These are phyloP conservation scores for Gephyroberyx darwinii DNA, from an alignment of 2,797 vertebrate species.

Conservation along the genomic window DNA sequence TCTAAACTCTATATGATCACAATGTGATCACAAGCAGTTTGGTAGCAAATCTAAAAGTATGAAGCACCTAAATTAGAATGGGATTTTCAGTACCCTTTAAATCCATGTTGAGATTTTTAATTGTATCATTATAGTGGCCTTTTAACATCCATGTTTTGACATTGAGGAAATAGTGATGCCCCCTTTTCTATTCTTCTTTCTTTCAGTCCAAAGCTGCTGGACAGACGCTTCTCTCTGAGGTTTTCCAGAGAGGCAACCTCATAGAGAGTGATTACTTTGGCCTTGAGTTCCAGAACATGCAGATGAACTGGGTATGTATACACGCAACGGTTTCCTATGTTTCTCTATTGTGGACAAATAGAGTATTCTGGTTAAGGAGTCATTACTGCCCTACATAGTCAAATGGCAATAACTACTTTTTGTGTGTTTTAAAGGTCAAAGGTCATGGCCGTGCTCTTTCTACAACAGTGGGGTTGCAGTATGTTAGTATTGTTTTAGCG, in stretches of 20 bases:
- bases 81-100: neutral
- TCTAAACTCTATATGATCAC: neutral
- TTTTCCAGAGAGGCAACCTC: constrained; percentile 91
- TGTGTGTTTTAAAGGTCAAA: constrained; percentile 26
- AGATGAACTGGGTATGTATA: constrained; percentile 90
- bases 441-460: constrained; percentile 5
- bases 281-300: constrained; percentile 93
- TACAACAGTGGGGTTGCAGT: neutral
- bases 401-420: neutral
- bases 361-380: neutral
- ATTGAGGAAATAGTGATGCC: constrained; percentile 16
- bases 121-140: constrained; percentile 6
- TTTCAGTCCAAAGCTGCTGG: constrained; percentile 86
- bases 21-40: neutral
- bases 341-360: neutral
- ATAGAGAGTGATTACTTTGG: constrained; percentile 98
- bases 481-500: constrained; percentile 47
- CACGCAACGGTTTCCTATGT: neutral
- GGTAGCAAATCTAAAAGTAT: too few relatives aligned
- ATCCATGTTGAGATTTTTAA: constrained; percentile 1
- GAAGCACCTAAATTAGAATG: neutral
- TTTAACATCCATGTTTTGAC: constrained; percentile 24
- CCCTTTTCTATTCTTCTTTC: constrained; percentile 35
- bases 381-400: neutral
- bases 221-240: constrained; percentile 85